Percentiles rank a stretch among this genome's conserved stretches.
phyloP scores from a whole-genome alignment of 2,797 vertebrate species.

The Anabacerthia variegaticeps region DNA sequence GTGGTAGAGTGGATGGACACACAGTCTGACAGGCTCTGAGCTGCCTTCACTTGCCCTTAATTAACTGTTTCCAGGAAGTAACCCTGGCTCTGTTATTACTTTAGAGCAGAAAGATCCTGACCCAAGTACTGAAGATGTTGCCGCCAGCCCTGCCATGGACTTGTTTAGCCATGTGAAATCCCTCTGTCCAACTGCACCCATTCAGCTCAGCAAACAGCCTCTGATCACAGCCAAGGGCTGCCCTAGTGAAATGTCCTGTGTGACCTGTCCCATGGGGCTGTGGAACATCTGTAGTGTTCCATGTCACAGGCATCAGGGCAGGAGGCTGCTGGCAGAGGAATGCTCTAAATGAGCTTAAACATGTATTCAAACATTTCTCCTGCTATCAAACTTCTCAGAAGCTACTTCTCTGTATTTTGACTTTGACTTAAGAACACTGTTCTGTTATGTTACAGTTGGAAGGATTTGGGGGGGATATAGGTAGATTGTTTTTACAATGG shows the following conservation, averaged over 20 bases:
- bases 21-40: background rate
- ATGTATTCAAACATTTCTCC: background rate
- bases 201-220: background rate
- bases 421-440: background rate
- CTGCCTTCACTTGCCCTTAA: background rate
- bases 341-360: background rate
- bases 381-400: background rate
- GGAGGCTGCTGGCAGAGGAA: background rate
- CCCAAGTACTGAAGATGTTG: background rate
- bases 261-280: background rate
- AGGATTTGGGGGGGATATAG: background rate
- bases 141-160: background rate
- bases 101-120: background rate
- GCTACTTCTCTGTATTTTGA: background rate
- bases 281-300: background rate
- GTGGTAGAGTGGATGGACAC: background rate
- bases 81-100: background rate
- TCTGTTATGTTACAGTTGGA: background rate
- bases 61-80: background rate
- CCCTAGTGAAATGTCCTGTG: background rate
- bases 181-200: background rate
- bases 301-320: background rate
- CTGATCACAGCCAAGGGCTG: fast-evolving
- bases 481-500: background rate
- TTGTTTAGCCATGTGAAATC: background rate